Conservation (phyloP, 2,888 invertebrate species). For the Cephonodes hylas region DNA sequence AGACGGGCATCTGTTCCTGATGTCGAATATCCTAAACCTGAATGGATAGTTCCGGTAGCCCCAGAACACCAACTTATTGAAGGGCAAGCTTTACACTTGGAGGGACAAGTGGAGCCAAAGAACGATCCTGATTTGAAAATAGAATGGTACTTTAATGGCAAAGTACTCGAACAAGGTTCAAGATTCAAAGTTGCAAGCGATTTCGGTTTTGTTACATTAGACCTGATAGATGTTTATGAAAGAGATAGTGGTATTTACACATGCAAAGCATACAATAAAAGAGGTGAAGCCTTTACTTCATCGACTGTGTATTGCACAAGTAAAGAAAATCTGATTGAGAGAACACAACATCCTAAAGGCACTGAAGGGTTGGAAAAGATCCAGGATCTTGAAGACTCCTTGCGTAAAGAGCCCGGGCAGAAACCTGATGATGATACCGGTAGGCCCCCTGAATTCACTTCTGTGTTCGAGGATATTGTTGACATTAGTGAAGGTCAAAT, state of each 20-base stretch:
- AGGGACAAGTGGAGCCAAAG: constrained; percentile 97
- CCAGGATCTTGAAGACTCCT: constrained; percentile 93
- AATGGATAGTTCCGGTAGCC: constrained; percentile 91
- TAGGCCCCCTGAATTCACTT: constrained; percentile 92
- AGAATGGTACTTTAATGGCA: constrained; percentile 97
- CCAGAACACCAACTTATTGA: constrained; percentile 91
- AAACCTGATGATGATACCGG: constrained; percentile 88
- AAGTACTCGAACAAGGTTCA: constrained; percentile 91
- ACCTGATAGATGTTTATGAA: constrained; percentile 94
- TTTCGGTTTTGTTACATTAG: constrained; percentile 97
- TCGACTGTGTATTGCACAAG: constrained; percentile 92
- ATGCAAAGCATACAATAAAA: constrained; percentile 93
- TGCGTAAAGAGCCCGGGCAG: constrained; percentile 86
- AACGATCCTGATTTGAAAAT: constrained; percentile 94
- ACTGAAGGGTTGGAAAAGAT: constrained; percentile 95
- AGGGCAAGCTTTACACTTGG: constrained; percentile 93
- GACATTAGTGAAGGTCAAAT: constrained; percentile 97
- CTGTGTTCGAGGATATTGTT: constrained; percentile 90
- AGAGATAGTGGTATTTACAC: constrained; percentile 97
- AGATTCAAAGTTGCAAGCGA: constrained; percentile 96
- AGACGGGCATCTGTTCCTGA: constrained; percentile 87
- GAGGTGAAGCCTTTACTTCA: constrained; percentile 95
- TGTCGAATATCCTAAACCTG: constrained; percentile 89
- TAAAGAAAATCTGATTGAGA: constrained; percentile 91
- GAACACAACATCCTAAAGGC: constrained; percentile 97